Evolutionary conservation across 2,113 vertebrate species (phyloP), one percentile per base, ranked within the genome.

Genomic region (Oxygymnocypris stewartii): DNA sequence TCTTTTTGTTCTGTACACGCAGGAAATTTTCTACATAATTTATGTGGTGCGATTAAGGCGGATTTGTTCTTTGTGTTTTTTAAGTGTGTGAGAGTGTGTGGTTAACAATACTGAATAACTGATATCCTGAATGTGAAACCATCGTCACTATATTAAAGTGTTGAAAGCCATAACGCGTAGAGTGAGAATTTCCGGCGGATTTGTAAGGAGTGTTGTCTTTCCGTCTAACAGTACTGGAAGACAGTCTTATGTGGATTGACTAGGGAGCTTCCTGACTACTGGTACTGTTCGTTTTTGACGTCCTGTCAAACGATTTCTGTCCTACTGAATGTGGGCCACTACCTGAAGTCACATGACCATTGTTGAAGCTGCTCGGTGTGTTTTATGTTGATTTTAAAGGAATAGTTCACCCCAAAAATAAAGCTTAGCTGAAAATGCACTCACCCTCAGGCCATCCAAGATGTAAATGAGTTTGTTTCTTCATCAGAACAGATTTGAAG

Each of bases 91-190:
- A 42, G 82, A 37, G 65, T 61, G n/a, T 73, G 44, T 47, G 16
- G 28, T 31, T 31, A 31, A 31, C 28, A 31, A 31, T 31, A 31
- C 28, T 31, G 28, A 31, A 31, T 31, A 31, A 31, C 75, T 73
- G 83, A 87, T 63, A 25, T 86, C 67, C 37, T 82, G 63, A 76
- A 81, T 75, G 71, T 89, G 73, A 88, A 83, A 51, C 44, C n/a
- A 49, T 73, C 14, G 6, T n/a, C 69, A 42, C 25, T n/a, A n/a
- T 61, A 16, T 25, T 25, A 42, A 80, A 57, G 51, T 79, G 51
- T 79, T 79, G 44, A 77, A 74, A 31, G 12, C 20, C 23, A 20
- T 85, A 81, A 69, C n/a, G 7, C 44, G 63, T 49, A 74, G 82
- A 47, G 25, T 16, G 4, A 28, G 4, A 25, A 31, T 65, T 83